Evolutionary conservation across 1,140 invertebrate genomes (phyloP).

Genomic region (Listronotus bonariensis): DNA sequence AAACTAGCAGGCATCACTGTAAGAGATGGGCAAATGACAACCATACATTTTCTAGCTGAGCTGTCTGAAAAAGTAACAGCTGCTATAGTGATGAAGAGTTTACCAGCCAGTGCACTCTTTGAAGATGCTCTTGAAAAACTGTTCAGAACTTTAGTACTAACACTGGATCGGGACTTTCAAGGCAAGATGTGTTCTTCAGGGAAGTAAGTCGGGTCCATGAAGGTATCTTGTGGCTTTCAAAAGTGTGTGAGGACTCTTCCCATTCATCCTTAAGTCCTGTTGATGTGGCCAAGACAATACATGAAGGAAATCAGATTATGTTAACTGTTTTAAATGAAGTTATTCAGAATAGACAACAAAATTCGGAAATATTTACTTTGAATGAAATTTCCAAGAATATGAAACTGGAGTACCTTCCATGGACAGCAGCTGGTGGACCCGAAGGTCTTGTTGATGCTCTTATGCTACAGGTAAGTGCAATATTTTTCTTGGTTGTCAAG

Average conservation of each 20-base stretch:
- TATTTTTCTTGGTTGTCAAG: background rate
- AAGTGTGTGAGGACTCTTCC: conserved; percentile 60
- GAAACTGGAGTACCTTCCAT: conserved; percentile 65
- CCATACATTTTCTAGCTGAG: conserved; percentile 66
- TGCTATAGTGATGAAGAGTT: conserved; percentile 69
- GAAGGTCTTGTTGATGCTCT: conserved; percentile 61
- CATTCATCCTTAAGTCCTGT: conserved; percentile 61
- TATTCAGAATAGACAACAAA: conserved; percentile 63
- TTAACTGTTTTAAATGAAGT: conserved; percentile 63
- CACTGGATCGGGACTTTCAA: conserved; percentile 63
- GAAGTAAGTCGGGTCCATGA: conserved; percentile 65
- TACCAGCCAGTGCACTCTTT: conserved; percentile 65
- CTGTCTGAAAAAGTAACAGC: conserved; percentile 72
- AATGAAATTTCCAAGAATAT: conserved; percentile 51
- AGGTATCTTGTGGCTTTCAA: conserved; percentile 61
- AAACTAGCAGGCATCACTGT: conserved; percentile 54
- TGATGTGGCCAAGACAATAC: conserved; percentile 61
- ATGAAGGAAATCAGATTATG: conserved; percentile 63
- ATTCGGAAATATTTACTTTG: conserved; percentile 59
- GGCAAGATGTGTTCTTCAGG: conserved; percentile 74
- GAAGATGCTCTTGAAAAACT: conserved; percentile 63
- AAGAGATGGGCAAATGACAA: conserved; percentile 64
- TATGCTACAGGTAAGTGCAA: conserved; percentile 56
- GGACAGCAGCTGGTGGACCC: conserved; percentile 64
- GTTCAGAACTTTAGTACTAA: conserved; percentile 58